Evolutionary conservation across 2,113 vertebrate species (phyloP).

Genomic region (Speoplatyrhinus poulsoni): DNA sequence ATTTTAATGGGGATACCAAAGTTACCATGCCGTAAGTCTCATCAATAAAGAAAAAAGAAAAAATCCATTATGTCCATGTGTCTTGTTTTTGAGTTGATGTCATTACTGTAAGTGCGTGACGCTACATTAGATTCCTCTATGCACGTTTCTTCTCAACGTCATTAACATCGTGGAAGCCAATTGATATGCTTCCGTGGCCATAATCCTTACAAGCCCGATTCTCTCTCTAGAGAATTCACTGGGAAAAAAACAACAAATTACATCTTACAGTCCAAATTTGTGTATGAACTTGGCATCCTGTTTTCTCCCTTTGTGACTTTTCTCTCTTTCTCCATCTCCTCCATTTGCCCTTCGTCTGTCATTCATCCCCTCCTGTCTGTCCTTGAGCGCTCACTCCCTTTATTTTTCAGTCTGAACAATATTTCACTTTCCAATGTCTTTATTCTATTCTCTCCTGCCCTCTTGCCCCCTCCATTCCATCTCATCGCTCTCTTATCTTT

Average conservation of each 20-base stretch:
- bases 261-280: constrained; percentile 27
- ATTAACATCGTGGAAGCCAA: constrained; percentile 45
- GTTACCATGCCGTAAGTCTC: constrained; percentile 29
- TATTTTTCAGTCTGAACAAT: background rate
- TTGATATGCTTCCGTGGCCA: constrained; percentile 46
- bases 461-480: background rate
- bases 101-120: constrained; percentile 49
- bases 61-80: constrained; percentile 27
- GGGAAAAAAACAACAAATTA: constrained; percentile 50
- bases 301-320: background rate
- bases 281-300: constrained; percentile 1
- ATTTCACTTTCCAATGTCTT: background rate
- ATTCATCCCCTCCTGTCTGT: background rate
- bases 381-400: background rate
- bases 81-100: constrained; percentile 36
- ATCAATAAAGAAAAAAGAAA: constrained; percentile 19
- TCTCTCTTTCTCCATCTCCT: background rate
- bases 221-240: constrained; percentile 20
- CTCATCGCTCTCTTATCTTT: background rate
- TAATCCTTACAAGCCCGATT: constrained; percentile 36
- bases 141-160: constrained; percentile 24
- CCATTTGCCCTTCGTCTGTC: background rate
- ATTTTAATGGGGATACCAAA: background rate
- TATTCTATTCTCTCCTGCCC: background rate
- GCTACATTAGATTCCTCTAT: constrained; percentile 50